A percentile compares a stretch with the other conserved stretches of the same genome.
These are phyloP conservation scores for Drosophila sucinea DNA, from an alignment of 1,140 invertebrate genomes.

Conservation along the genomic window DNA sequence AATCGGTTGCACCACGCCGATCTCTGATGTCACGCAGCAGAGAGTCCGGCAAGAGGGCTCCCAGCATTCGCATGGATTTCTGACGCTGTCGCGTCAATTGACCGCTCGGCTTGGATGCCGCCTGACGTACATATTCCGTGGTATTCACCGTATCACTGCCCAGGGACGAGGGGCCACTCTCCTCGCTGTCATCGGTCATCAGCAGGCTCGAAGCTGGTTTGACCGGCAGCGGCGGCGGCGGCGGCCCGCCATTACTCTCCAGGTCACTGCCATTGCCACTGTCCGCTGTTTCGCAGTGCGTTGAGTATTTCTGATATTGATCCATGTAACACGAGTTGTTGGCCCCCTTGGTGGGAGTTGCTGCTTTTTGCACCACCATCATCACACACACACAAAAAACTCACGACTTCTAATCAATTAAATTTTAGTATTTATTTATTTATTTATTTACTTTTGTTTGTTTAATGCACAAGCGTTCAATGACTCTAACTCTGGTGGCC, in stretches of 20 bases:
- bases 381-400: background rate
- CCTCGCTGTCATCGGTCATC: conserved; percentile 84
- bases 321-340: conserved; percentile 84
- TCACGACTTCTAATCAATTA: conserved; percentile 13
- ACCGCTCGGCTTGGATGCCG: conserved; percentile 62
- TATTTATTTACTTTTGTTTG: conserved; percentile 15
- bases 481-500: conserved; percentile 65
- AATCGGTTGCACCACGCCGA: conserved; percentile 54
- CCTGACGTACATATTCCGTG: conserved; percentile 68
- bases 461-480: conserved; percentile 61
- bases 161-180: conserved; percentile 73
- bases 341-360: conserved; percentile 82
- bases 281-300: conserved; percentile 90
- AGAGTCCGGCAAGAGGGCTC: conserved; percentile 71
- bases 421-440: conserved; percentile 17
- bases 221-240: conserved; percentile 32
- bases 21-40: conserved; percentile 79
- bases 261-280: conserved; percentile 93
- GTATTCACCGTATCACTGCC: conserved; percentile 77
- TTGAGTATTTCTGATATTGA: conserved; percentile 67
- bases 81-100: conserved; percentile 54
- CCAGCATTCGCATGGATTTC: conserved; percentile 57
- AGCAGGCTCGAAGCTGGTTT: conserved; percentile 84
- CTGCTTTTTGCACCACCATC: conserved; percentile 66
- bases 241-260: conserved; percentile 84